phyloP scores from a whole-genome alignment of 2,888 invertebrate genomes.

The Vandiemenella viatica region DNA sequence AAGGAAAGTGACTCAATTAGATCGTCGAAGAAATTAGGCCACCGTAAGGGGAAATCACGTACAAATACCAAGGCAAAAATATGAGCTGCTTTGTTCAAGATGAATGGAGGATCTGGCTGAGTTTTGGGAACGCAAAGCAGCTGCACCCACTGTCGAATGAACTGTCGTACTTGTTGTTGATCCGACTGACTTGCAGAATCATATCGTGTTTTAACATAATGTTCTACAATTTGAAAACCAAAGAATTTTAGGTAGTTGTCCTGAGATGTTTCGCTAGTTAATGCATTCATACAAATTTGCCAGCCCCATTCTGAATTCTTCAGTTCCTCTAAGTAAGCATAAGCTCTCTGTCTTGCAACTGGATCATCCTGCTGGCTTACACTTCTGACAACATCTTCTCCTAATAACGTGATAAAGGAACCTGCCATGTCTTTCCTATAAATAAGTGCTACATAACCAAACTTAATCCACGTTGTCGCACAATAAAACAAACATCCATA shows the following conservation, averaged over 20 bases:
- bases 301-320: conserved; percentile 8
- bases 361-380: background rate
- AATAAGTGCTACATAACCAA: background rate
- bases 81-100: conserved; percentile 39
- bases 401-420: background rate
- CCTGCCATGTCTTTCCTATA: background rate
- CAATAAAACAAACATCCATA: no score
- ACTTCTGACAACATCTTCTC: background rate
- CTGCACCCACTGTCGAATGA: conserved; percentile 29
- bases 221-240: conserved; percentile 34
- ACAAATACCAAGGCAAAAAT: conserved; percentile 36
- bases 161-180: conserved; percentile 25
- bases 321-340: conserved; percentile 8
- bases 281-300: conserved; percentile 6
- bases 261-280: conserved; percentile 2
- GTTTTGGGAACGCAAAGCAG: conserved; percentile 18
- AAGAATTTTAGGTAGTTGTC: conserved; percentile 31
- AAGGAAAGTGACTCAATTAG: conserved; percentile 26
- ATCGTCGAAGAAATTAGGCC: conserved; percentile 37
- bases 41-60: conserved; percentile 34
- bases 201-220: conserved; percentile 30
- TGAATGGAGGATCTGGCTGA: conserved; percentile 26
- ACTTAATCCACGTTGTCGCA: background rate
- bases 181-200: conserved; percentile 18
- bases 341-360: background rate